Base-by-base conservation (phyloP, 2,888 invertebrate species). In the Calameuta pallipes region DNA sequence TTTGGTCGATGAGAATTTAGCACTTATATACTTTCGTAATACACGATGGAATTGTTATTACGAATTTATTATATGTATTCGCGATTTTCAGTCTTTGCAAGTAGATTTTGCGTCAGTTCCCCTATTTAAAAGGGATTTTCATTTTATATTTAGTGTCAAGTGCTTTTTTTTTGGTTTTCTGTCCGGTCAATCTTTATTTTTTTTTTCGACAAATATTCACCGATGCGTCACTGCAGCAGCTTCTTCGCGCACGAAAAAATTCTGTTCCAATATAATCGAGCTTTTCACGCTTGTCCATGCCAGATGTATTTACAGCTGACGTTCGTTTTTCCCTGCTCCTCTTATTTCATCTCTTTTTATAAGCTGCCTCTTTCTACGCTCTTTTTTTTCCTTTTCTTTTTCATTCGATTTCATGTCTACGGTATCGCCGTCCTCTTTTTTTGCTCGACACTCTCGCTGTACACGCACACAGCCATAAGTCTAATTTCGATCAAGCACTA, bases 211-310 rank as follows among this genome's bases (percentile, higher is more conserved):
- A 23, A 23, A 23, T 1, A 9, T 56, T 23, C 6, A 23, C 15
- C 9, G 23, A 56, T 23, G 56, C 30, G 56, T 33, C 69, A 15
- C 31, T 31, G 70, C n/a, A 41, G 33, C 31, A n/a, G 75, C 69
- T 35, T 71, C 41, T 41, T 76, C 73, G 37, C 73, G 76, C 15
- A 68, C 35, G 74, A 41, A 68, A 75, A 82, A 76, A 76, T 68
- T 69, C 73, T 75, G 71, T 30, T 69, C 71, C 75, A 69, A 75
- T 78, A 68, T 76, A 69, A 41, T 31, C 36, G 73, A 69, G 73
- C 77, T 78, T 76, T 79, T 77, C 74, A 73, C 76, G 81, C 77
- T 78, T 80, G 81, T 81, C 78, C 41, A 70, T 76, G 74, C 78
- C 80, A 80, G 81, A 71, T 80, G 75, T 68, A 79, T 80, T 78